A percentile compares a stretch with the other conserved stretches of the same genome.
Conservation (phyloP, 2,888 invertebrate species). For the Magallana nippona region DNA sequence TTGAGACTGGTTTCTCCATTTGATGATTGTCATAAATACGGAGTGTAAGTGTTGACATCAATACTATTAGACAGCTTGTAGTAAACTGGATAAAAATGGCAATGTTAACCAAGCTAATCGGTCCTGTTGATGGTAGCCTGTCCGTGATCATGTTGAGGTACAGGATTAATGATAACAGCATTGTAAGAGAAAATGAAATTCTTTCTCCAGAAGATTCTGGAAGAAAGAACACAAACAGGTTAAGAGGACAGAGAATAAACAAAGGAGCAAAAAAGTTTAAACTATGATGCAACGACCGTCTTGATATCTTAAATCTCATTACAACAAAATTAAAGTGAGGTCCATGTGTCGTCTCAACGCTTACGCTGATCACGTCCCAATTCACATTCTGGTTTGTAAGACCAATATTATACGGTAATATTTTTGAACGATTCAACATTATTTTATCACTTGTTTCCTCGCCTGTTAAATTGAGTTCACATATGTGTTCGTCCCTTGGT, state of each 20-base stretch:
- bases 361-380: background rate
- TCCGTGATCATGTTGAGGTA: conserved; percentile 10
- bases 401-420: no score
- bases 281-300: background rate
- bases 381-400: background rate
- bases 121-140: background rate
- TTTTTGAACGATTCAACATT: background rate
- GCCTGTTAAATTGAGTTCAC: background rate
- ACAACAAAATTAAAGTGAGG: background rate
- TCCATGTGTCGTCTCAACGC: no score
- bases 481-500: background rate
- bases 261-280: background rate
- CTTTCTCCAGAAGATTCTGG: conserved; percentile 3
- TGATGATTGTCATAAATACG: conserved; percentile 1
- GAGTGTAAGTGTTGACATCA: background rate
- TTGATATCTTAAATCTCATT: background rate
- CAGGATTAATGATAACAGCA: background rate
- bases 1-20: background rate
- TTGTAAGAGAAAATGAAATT: background rate
- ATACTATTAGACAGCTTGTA: background rate
- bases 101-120: background rate
- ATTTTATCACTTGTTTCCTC: background rate
- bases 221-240: background rate
- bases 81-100: background rate
- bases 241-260: background rate